Conservation (phyloP, 2,888 invertebrate species). For the Sphaerophoria taeniata region DNA sequence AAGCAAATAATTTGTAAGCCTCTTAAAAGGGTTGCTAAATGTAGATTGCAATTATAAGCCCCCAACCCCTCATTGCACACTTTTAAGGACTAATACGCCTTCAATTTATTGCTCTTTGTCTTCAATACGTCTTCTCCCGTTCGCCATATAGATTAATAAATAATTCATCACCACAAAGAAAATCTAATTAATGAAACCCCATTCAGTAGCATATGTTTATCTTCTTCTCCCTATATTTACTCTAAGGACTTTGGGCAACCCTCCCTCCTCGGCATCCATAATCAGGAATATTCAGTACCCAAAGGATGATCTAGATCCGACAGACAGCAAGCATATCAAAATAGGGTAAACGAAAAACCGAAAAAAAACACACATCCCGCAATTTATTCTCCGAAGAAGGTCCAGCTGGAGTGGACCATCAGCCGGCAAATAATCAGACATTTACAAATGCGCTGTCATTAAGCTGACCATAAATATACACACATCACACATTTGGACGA, state of each 20-base stretch:
- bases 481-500: slow-evolving; percentile 45
- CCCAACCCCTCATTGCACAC: too few relatives aligned
- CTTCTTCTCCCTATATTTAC: background rate
- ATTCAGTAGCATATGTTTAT: slow-evolving; percentile 36
- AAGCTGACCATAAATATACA: slow-evolving; percentile 69
- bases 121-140: background rate
- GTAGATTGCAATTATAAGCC: too few relatives aligned
- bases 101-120: too few relatives aligned
- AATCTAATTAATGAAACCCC: slow-evolving; percentile 54
- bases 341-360: background rate
- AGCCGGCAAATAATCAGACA: slow-evolving; percentile 76
- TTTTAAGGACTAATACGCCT: too few relatives aligned
- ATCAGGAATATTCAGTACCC: slow-evolving; percentile 19
- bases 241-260: slow-evolving; percentile 26
- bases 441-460: slow-evolving; percentile 78
- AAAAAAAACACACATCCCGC: slow-evolving; percentile 24
- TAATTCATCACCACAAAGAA: slow-evolving; percentile 53
- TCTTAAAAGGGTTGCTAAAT: too few relatives aligned
- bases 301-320: slow-evolving; percentile 45
- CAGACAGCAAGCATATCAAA: slow-evolving; percentile 15
- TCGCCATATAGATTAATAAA: slow-evolving; percentile 37
- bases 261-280: background rate
- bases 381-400: slow-evolving; percentile 37
- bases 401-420: slow-evolving; percentile 9
- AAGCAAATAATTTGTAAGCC: too few relatives aligned